A percentile compares a stretch with the other conserved stretches of the same genome.
phyloP scores from a whole-genome alignment of 2,113 vertebrate genomes.

The Phylloscopus trochiloides region DNA sequence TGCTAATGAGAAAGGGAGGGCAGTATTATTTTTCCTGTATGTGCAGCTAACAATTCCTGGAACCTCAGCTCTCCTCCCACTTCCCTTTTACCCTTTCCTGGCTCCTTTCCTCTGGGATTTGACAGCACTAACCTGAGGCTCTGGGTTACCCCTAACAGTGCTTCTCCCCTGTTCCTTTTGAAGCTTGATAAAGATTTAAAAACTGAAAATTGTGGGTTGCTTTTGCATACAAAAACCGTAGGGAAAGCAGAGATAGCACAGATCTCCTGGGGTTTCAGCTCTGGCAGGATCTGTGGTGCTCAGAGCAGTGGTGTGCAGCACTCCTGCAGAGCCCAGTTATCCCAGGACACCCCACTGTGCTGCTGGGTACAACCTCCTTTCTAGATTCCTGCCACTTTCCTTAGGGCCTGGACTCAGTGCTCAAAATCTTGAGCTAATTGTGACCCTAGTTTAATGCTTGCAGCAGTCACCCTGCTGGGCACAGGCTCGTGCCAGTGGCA shows the following conservation, averaged over 20 bases:
- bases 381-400: background rate
- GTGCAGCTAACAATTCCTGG: slow-evolving; percentile 46
- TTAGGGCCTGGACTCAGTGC: background rate
- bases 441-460: background rate
- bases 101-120: slow-evolving; percentile 1
- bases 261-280: background rate
- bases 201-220: background rate
- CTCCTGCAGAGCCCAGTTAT: fast-evolving
- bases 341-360: background rate
- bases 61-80: slow-evolving; percentile 20
- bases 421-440: background rate
- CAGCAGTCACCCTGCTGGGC: background rate
- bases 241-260: background rate
- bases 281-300: background rate
- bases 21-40: slow-evolving; percentile 29
- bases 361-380: background rate
- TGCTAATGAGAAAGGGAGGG: background rate
- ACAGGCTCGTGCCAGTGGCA: background rate
- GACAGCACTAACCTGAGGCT: background rate
- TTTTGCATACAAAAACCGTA: background rate
- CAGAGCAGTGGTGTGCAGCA: background rate
- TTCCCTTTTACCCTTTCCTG: slow-evolving; percentile 50
- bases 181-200: background rate
- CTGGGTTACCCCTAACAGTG: background rate
- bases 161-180: background rate